phyloP scores from a whole-genome alignment of 2,888 invertebrate species.

The Epinotia demarniana region DNA sequence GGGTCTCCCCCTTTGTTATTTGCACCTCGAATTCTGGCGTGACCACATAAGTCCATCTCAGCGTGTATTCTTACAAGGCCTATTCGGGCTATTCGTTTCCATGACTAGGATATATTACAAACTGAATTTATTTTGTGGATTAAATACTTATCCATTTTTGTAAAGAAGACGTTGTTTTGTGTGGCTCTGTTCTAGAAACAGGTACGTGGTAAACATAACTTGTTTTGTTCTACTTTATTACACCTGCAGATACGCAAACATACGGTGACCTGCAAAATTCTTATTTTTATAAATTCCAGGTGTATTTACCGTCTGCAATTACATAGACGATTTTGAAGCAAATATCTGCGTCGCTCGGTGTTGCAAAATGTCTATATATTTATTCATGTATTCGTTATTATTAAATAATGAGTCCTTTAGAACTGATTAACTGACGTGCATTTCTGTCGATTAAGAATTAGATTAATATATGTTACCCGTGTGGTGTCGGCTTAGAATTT shows the following conservation, averaged over 20 bases:
- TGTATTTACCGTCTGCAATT: slow-evolving; percentile 15
- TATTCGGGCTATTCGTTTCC: background rate
- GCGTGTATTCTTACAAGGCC: background rate
- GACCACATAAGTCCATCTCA: background rate
- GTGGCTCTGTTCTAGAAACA: background rate
- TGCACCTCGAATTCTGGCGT: too few species aligned
- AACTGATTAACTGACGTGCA: too few species aligned
- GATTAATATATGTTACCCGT: too few species aligned
- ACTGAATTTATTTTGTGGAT: too few species aligned
- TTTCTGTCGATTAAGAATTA: too few species aligned
- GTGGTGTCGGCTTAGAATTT: too few species aligned
- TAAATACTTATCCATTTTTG: too few species aligned
- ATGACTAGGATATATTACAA: background rate
- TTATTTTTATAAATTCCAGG: background rate
- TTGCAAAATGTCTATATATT: too few species aligned
- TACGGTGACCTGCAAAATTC: slow-evolving; percentile 14
- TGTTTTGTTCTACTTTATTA: background rate
- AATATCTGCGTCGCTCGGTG: background rate
- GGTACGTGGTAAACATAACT: background rate
- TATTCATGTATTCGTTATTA: too few species aligned
- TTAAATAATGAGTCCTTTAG: too few species aligned
- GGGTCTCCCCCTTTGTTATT: too few species aligned
- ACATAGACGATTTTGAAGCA: background rate
- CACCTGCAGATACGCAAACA: slow-evolving; percentile 30
- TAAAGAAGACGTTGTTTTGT: too few species aligned